Percentiles rank a stretch among this genome's conserved stretches.
Evolutionary conservation across 2,888 invertebrate species (phyloP).

Genomic region (Calliphora vomitoria): DNA sequence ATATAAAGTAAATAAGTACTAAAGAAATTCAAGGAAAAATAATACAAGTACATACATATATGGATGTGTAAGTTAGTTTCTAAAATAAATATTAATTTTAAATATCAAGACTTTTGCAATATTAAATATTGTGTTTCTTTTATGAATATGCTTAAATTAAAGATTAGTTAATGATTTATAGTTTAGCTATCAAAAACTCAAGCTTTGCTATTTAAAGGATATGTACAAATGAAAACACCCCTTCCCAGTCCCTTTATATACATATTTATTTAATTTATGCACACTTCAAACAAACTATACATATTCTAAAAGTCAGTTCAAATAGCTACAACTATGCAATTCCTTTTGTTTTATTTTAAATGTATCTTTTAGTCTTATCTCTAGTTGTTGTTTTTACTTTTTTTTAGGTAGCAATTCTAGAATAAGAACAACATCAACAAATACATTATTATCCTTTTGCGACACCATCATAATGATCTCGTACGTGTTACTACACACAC

Average conservation of each 20-base stretch:
- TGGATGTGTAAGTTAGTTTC: too few relatives aligned
- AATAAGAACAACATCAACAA: constrained; percentile 26
- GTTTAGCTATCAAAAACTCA: too few relatives aligned
- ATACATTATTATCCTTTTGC: constrained; percentile 71
- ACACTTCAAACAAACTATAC: constrained; percentile 15
- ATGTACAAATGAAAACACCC: neutral
- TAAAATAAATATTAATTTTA: too few relatives aligned
- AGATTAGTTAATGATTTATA: neutral
- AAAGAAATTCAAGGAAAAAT: neutral
- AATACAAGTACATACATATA: neutral
- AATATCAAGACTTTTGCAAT: too few relatives aligned
- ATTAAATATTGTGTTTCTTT: too few relatives aligned
- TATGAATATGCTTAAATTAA: too few relatives aligned
- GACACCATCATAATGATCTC: constrained; percentile 69
- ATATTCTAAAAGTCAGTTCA: constrained; percentile 13
- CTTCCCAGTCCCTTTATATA: neutral
- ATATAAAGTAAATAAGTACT: neutral
- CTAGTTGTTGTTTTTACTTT: neutral
- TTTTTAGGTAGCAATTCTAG: constrained; percentile 17
- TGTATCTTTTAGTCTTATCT: constrained; percentile 58
- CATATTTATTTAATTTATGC: neutral
- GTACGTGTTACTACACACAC: constrained; percentile 70
- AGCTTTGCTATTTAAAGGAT: neutral
- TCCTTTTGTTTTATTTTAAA: constrained; percentile 51
- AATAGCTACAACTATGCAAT: constrained; percentile 20